Conservation (phyloP, 2,797 vertebrate genomes). For the Intellagama lesueurii region DNA sequence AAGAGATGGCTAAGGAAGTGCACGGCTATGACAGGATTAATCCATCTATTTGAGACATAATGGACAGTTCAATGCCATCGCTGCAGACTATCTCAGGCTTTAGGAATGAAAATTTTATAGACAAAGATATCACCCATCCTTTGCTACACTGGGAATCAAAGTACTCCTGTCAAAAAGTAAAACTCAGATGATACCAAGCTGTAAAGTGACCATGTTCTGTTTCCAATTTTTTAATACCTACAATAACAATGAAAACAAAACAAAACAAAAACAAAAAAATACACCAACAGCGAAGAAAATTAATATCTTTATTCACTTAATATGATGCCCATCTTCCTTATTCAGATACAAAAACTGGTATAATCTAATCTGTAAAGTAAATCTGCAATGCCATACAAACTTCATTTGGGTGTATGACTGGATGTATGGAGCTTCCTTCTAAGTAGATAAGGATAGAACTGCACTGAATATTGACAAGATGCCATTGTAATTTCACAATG, state of each 20-base stretch:
- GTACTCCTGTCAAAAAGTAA: background rate
- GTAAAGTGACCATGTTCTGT: background rate
- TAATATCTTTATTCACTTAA: background rate
- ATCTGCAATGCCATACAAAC: background rate
- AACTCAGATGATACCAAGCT: background rate
- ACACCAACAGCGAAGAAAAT: background rate
- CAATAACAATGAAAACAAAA: background rate
- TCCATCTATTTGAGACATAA: background rate
- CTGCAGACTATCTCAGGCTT: background rate
- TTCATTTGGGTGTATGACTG: background rate
- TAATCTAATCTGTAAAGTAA: background rate
- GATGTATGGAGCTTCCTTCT: background rate
- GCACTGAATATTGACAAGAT: background rate
- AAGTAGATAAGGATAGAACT: background rate
- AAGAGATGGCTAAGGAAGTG: background rate
- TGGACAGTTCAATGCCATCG: background rate
- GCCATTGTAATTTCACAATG: background rate
- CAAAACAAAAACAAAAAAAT: background rate
- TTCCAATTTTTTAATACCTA: background rate
- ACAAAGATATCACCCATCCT: background rate
- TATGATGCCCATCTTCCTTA: background rate
- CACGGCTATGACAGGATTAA: background rate
- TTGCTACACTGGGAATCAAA: background rate
- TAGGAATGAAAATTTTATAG: slow-evolving; percentile 8
- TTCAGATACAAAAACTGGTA: background rate